Evolutionary conservation across 2,888 invertebrate species (phyloP), one percentile per base, ranked within the genome.

Genomic region (Trissolcus japonicus): DNA sequence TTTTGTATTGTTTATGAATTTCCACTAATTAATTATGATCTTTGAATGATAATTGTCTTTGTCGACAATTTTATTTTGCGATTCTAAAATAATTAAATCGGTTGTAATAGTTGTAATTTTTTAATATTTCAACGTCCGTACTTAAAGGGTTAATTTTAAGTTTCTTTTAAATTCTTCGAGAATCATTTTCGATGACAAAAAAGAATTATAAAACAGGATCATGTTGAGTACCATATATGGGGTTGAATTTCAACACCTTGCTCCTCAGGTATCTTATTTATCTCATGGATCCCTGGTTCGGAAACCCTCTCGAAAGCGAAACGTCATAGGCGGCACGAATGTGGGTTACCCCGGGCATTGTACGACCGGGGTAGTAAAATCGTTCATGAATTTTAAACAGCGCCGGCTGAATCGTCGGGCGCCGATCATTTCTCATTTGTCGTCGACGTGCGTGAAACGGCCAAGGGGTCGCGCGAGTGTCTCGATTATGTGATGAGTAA

Each of bases 371-470:
- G 83, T 85, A 81, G 84, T 85, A 87, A 87, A 87, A 87, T 87
- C 87, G 86, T 88, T 88, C 88, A 89, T 89, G 89, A 89, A 89
- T 89, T 88, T 89, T 87, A 88, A 89, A 86, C 87, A 88, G 88
- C 59, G 79, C 81, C 81, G 82, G 81, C 80, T 83, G 86, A 85
- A 85, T 85, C 84, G 84, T 85, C 84, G 84, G 82, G 82, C 81
- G 76, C 80, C 83, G 86, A 89, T 88, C 89, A 89, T 89, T 89
- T 89, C 86, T 88, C 89, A 88, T 82, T 79, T 79, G 79, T 77
- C 77, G 78, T 43, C 63, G 75, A 76, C 76, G 67, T 72, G 69
- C 76, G 66, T 69, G 75, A 68, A 62, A 59, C 54, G 60, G 17
- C 29, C 53, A 54, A 63, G 53, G 59, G 68, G 65, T 48, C 11